Percentiles rank a stretch among this genome's conserved stretches.
Evolutionary conservation across 2,888 invertebrate species (phyloP).

Genomic region (Pheosia gnoma): DNA sequence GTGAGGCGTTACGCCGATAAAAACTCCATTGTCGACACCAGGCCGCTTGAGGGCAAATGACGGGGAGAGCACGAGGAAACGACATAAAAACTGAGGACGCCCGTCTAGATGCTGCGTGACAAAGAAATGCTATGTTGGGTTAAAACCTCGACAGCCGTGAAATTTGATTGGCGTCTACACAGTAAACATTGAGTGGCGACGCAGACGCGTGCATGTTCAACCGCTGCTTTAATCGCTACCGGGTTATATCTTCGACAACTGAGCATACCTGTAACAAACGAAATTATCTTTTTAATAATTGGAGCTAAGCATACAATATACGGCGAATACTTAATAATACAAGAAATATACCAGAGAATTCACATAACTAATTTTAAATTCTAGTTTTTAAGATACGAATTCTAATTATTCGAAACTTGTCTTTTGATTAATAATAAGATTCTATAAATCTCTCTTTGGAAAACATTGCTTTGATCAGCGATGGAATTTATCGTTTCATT

Average conservation of each 20-base stretch:
- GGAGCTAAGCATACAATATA: not conserved
- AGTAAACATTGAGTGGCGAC: slow-evolving; percentile 46
- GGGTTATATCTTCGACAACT: slow-evolving; percentile 11
- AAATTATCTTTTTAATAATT: slow-evolving; percentile 5
- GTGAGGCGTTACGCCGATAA: slow-evolving; percentile 70
- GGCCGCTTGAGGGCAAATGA: slow-evolving; percentile 70
- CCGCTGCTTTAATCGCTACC: slow-evolving; percentile 14
- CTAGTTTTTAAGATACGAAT: slow-evolving; percentile 20
- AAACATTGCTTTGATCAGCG: slow-evolving; percentile 47
- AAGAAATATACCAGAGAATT: not conserved
- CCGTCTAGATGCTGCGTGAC: slow-evolving; percentile 54
- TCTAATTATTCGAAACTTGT: slow-evolving; percentile 20
- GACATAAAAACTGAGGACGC: slow-evolving; percentile 71
- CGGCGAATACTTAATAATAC: not conserved
- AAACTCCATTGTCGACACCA: slow-evolving; percentile 74
- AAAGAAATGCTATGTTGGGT: slow-evolving; percentile 58
- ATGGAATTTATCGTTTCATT: slow-evolving; percentile 57
- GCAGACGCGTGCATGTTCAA: slow-evolving; percentile 27
- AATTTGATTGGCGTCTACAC: slow-evolving; percentile 61
- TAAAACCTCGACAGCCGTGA: slow-evolving; percentile 60
- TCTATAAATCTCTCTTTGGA: slow-evolving; percentile 34
- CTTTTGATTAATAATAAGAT: slow-evolving; percentile 32
- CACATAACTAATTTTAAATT: slow-evolving; percentile 18
- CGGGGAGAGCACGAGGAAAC: slow-evolving; percentile 62
- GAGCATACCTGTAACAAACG: slow-evolving; percentile 48